Base-by-base conservation (phyloP, 2,113 vertebrate genomes). In the Illadopsis cleaveri region DNA sequence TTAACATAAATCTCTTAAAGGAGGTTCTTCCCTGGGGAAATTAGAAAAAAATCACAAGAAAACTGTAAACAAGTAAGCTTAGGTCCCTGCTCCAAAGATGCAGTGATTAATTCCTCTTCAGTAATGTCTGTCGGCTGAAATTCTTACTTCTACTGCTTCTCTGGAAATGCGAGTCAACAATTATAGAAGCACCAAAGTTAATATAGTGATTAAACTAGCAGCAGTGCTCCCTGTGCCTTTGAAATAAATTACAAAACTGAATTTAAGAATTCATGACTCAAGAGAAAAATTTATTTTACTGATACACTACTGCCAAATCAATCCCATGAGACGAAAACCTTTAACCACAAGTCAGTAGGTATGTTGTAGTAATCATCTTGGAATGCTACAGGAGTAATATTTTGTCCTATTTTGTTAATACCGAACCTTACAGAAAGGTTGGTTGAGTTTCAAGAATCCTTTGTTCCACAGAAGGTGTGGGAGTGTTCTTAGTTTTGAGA, bases 81-180 rank as follows among this genome's bases (percentile, higher is more conserved):
- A 40, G 7, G 7, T 62, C 35, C 47, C 23, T 71, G 23, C 5
- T 66, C 11, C 13, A 62, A 28, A 42, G 15, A 3, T 75, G 23
- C 47, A 50, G 18, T 77, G 40, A 3, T 80, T 93, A 62, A 38
- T 12, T 17, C 4, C 11, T 90, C 35, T 83, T 71, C 12, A n/a
- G 38, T 83, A 56, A 5, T 35, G 8, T 54, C 19, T 51, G 2
- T 68, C 51, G 65, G 37, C 15, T 70, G 50, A 84, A 73, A 31
- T 77, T 77, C 15, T n/a, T 94, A 27, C 4, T 68, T 69, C 45
- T 80, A 22, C 17, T 3, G 1, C 17, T 86, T 77, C 79, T 77
- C 31, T 87, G 18, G 14, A 44, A 85, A 51, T 24, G 4, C 0
- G 0, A 48, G 6, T 66, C 1, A 54, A 83, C 93, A 54, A 25